A percentile compares a stretch with the other conserved stretches of the same genome.
These are phyloP conservation scores for Zaprionus capensis DNA, from an alignment of 1,140 invertebrate genomes.

Conservation along the genomic window DNA sequence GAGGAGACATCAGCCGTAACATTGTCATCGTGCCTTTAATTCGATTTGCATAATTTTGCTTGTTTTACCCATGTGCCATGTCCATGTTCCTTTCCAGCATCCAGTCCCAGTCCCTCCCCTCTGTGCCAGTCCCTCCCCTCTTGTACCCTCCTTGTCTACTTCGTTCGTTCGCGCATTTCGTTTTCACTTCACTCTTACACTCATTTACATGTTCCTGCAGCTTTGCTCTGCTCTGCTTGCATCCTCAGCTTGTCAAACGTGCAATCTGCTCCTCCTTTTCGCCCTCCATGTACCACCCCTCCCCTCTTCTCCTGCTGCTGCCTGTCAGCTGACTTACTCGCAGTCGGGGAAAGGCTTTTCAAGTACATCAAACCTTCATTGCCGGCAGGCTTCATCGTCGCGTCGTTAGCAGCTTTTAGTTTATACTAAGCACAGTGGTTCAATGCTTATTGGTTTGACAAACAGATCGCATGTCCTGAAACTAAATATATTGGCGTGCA, in stretches of 20 bases:
- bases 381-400: conserved; percentile 41
- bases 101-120: not conserved
- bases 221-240: conserved; percentile 29
- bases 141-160: conserved; percentile 5
- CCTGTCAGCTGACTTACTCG: conserved; percentile 68
- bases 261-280: not conserved
- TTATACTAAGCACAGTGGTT: conserved; percentile 20
- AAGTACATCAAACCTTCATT: conserved; percentile 77
- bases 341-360: conserved; percentile 61
- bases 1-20: conserved; percentile 55
- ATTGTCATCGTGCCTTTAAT: conserved; percentile 76
- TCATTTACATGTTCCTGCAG: conserved; percentile 54
- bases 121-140: conserved; percentile 2
- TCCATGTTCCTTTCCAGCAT: not conserved
- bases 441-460: not conserved
- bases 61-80: conserved; percentile 52
- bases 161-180: conserved; percentile 26
- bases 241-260: conserved; percentile 51
- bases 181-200: conserved; percentile 55
- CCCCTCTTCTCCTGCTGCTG: conserved; percentile 13
- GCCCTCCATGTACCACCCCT: not conserved
- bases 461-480: no score
- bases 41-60: conserved; percentile 83
- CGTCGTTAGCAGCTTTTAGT: conserved; percentile 44
- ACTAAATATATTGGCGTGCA: no score